A percentile compares a stretch with the other conserved stretches of the same genome.
Evolutionary conservation across 1,140 invertebrate species (phyloP).

Genomic region (Parasteatoda tepidariorum): DNA sequence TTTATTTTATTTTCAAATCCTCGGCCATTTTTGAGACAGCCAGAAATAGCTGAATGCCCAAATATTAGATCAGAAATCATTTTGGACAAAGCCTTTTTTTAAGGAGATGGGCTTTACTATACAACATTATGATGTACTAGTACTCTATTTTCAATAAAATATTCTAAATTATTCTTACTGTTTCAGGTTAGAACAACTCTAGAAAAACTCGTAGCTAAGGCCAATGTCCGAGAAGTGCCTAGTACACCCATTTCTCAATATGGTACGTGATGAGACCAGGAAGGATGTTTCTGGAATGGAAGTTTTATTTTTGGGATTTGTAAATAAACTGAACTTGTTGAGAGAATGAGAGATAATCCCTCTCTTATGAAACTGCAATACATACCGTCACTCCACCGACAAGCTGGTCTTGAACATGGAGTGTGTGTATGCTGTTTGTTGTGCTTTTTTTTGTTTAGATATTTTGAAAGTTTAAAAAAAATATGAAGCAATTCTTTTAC

Average conservation of each 20-base stretch:
- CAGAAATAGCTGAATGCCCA: too few species aligned
- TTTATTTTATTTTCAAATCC: too few species aligned
- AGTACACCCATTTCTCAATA: conserved; percentile 16
- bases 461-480: conserved; percentile 30
- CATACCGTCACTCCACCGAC: conserved; percentile 21
- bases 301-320: background rate
- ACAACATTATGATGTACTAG: too few species aligned
- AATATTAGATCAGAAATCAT: too few species aligned
- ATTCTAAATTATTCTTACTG: background rate
- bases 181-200: conserved; percentile 42
- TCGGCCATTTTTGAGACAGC: too few species aligned
- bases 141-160: too few species aligned
- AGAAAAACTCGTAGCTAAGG: conserved; percentile 25
- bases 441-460: conserved; percentile 36
- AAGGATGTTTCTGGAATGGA: background rate
- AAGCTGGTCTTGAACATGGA: conserved; percentile 53
- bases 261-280: conserved; percentile 22
- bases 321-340: background rate
- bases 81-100: too few species aligned
- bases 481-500: conserved; percentile 9
- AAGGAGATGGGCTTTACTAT: too few species aligned
- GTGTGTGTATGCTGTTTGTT: conserved; percentile 19
- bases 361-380: background rate
- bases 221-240: conserved; percentile 43
- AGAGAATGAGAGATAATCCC: too few species aligned